Evolutionary conservation across 2,888 invertebrate species (phyloP), one percentile per base, ranked within the genome.

Genomic region (Galerucella nymphaeae): DNA sequence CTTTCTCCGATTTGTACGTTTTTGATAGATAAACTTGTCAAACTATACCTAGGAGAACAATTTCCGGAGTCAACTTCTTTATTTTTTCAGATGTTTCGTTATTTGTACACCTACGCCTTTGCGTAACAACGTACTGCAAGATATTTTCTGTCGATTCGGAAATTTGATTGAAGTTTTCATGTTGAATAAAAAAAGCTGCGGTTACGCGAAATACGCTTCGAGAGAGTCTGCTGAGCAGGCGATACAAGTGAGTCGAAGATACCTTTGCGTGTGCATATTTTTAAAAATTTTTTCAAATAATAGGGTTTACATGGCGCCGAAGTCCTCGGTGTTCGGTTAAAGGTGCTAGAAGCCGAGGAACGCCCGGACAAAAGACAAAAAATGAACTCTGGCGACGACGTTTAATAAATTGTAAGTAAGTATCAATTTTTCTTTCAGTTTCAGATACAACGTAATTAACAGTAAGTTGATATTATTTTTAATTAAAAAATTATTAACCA

Each of bases 91-190:
- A 77, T 91, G 92, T 79, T 93, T 93, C 79, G 89, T 93, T 78
- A 90, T 93, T 1, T 91, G 90, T 79, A 88, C 89, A 53, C 90
- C 90, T 0, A 88, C 88, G 71, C 84, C 96, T 59, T 94, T 96
- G 14, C 93, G 95, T 10, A 1, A 88, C 92, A 78, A 90, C 93
- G 73, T 94, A 30, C 88, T 98, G 82, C 92, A 93, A 81, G 96
- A 97, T 85, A 91, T 95, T 20, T 97, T 97, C 85, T 95, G 95
- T 80, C 91, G 97, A 81, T 97, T 97, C 87, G 97, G 96, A 8
- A 91, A 93, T 84, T 89, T 97, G 11, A 96, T 97, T 72, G 96
- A 96, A 85, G 95, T 96, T 2, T 97, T 96, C 84, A 91, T 97
- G 85, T 87, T 97, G 79, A 93, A 93, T 63, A 94, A 96, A 83